Percentiles rank a stretch among this genome's conserved stretches.
phyloP scores from a whole-genome alignment of 2,888 invertebrate genomes.

The Aphodius sticticus region DNA sequence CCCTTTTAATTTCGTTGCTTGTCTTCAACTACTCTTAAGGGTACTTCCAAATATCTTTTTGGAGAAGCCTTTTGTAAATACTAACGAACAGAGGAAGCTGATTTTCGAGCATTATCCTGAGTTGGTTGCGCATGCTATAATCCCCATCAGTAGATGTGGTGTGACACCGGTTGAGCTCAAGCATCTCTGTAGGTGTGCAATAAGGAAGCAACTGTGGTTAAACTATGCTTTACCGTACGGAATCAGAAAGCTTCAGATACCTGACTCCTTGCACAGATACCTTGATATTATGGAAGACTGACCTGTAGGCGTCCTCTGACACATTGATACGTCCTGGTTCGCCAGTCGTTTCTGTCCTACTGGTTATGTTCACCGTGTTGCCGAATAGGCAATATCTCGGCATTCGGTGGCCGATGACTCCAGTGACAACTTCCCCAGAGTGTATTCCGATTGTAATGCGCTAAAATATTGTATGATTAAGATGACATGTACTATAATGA shows the following conservation, averaged over 20 bases:
- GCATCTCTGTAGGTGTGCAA: conserved; percentile 76
- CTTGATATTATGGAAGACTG: conserved; percentile 68
- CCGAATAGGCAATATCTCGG: conserved; percentile 93
- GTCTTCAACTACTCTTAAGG: conserved; percentile 73
- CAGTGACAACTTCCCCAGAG: conserved; percentile 93
- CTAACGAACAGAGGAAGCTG: conserved; percentile 41
- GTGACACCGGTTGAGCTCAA: conserved; percentile 73
- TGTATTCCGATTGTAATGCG: conserved; percentile 94
- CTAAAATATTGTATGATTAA: conserved; percentile 60
- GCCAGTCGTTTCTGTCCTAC: conserved; percentile 93
- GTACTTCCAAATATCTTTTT: conserved; percentile 64
- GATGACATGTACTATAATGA: not conserved
- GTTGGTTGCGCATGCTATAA: conserved; percentile 66
- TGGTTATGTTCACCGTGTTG: conserved; percentile 93
- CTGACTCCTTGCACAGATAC: conserved; percentile 72
- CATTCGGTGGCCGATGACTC: conserved; percentile 94
- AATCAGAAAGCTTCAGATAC: conserved; percentile 73
- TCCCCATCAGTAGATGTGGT: conserved; percentile 70
- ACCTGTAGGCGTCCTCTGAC: conserved; percentile 92
- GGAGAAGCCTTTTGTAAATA: conserved; percentile 37
- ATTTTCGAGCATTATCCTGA: conserved; percentile 58
- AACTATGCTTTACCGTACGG: conserved; percentile 80
- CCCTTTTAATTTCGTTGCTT: conserved; percentile 74
- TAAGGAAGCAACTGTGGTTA: conserved; percentile 70
- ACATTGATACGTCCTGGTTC: conserved; percentile 89